Base-by-base conservation (phyloP, 2,113 vertebrate species). In the Gambusia affinis region DNA sequence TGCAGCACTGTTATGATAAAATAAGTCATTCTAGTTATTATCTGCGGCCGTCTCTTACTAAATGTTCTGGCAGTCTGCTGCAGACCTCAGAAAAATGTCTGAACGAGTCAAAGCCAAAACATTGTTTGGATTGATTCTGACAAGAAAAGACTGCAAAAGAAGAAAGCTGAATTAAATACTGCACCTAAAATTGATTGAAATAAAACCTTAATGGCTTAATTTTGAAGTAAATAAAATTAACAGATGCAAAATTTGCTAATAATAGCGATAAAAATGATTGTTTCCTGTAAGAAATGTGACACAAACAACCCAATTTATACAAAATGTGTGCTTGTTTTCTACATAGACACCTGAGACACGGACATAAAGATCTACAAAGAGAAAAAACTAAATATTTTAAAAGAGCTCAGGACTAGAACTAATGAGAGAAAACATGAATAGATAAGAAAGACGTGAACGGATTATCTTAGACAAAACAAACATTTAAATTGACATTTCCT, bases 1-100 rank as follows among this genome's bases (percentile, higher is more conserved):
- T 76, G 77, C 60, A 62, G 70, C 35, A 63, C 67, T 42, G 77
- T 84, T 78, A 75, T 73, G 39, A 68, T 30, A 73, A 74, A 75
- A 76, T 73, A 82, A 86, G 73, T 29, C 37, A 60, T 54, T 72
- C 67, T 69, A 37, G 66, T 51, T 35, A 39, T 65, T 42, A 62
- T 64, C 64, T 70, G 51, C 37, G 22, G 29, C 71, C 51, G 67
- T 62, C 72, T 75, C 70, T 67, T 71, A 64, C 31, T 79, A 77
- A 72, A 76, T 74, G 64, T 72, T 64, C 64, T 62, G 30, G 54
- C 60, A 75, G 60, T 82, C 64, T 73, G 47, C 54, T 61, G 47
- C 14, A 73, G 65, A 60, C 60, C 29, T 64, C 61, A 66, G 51
- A 67, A 37, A n/a, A 57, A 67, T 29, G 12, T 54, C 22, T 30